phyloP scores from a whole-genome alignment of 2,797 vertebrate genomes.

The Ceyx erithaca region DNA sequence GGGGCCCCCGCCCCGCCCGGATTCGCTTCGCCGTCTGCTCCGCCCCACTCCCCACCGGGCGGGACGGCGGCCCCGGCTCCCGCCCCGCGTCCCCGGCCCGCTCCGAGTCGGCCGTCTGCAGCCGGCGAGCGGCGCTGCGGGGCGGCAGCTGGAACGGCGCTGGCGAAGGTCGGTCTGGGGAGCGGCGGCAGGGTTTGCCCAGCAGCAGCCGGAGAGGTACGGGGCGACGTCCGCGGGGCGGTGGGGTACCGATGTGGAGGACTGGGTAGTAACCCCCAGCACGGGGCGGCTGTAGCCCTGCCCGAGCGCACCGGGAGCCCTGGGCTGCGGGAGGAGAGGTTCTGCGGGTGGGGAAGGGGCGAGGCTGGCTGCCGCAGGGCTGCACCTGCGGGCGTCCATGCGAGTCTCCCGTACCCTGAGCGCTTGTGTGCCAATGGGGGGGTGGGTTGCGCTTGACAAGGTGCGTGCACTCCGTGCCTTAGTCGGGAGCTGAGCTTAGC shows the following conservation, averaged over 20 bases:
- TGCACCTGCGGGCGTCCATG: background rate
- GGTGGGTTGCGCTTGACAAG: background rate
- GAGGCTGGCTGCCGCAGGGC: background rate
- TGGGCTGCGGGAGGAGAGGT: background rate
- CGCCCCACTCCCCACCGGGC: background rate
- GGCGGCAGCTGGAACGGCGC: background rate
- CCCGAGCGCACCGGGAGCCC: background rate
- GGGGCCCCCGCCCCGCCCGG: rapidly evolving
- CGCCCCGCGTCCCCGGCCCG: background rate
- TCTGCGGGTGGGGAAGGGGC: background rate
- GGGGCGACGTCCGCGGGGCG: background rate
- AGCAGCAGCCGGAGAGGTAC: background rate
- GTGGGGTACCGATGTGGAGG: background rate
- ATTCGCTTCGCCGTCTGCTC: background rate
- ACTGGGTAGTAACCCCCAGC: background rate
- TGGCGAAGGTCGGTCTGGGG: background rate
- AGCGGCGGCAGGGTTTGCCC: background rate
- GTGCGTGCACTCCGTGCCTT: background rate
- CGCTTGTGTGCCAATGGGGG: background rate
- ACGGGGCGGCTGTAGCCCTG: background rate
- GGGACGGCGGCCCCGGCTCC: background rate
- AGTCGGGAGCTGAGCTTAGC: background rate
- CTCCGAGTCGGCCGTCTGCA: background rate
- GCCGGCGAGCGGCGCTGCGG: background rate
- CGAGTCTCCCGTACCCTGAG: background rate